Evolutionary conservation across 2,888 invertebrate species (phyloP).

Genomic region (Augiades crinisus): DNA sequence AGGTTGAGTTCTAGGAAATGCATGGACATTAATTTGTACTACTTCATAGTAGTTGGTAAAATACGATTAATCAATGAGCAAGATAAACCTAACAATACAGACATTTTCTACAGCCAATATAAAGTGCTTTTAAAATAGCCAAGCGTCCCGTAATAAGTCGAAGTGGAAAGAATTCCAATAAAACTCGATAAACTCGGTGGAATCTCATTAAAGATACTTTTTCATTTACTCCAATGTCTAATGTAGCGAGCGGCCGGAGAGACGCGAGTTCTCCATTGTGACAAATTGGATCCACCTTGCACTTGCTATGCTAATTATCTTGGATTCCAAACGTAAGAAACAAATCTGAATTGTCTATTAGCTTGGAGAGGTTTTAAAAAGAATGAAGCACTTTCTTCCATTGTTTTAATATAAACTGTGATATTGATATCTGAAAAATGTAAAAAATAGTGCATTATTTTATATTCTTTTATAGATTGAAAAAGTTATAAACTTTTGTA

Average conservation of each 20-base stretch:
- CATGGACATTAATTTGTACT: too few species aligned
- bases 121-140: not conserved
- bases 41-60: not conserved
- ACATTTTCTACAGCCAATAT: not conserved
- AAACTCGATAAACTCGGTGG: constrained; percentile 15
- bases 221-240: constrained; percentile 14
- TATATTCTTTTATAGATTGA: not conserved
- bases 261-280: constrained; percentile 2
- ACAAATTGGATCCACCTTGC: constrained; percentile 17
- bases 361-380: too few species aligned
- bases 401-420: constrained; percentile 77
- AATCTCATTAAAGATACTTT: constrained; percentile 23
- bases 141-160: not conserved
- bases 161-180: constrained; percentile 16
- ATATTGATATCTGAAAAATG: constrained; percentile 70
- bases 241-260: constrained; percentile 13
- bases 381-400: constrained; percentile 70
- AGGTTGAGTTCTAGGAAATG: too few species aligned
- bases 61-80: too few species aligned
- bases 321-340: not conserved
- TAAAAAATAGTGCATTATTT: not conserved
- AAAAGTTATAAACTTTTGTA: too few species aligned
- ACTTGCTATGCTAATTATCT: constrained; percentile 13
- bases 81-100: too few species aligned
- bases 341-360: constrained; percentile 7